These are phyloP conservation scores for Therioaphis trifolii DNA, from an alignment of 2,888 invertebrate genomes.

Conservation along the genomic window DNA sequence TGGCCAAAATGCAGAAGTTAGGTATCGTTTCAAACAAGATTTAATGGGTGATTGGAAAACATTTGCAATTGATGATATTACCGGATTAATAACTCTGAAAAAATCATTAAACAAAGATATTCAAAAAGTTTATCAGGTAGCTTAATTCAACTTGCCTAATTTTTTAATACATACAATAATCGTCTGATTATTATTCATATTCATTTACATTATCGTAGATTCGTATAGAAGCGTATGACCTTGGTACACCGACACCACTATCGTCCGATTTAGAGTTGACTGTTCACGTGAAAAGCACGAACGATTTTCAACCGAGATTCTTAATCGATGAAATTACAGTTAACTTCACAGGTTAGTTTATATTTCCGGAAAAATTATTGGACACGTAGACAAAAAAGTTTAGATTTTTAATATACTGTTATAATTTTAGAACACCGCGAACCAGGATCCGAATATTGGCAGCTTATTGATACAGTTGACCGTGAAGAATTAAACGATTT, in stretches of 20 bases:
- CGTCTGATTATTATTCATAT: neutral
- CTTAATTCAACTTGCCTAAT: neutral
- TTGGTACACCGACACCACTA: slow-evolving; percentile 86
- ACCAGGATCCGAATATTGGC: slow-evolving; percentile 76
- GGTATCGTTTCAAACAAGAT: slow-evolving; percentile 85
- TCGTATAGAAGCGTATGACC: slow-evolving; percentile 88
- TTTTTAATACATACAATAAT: neutral
- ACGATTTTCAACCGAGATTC: slow-evolving; percentile 90
- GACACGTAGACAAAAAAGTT: neutral
- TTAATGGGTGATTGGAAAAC: slow-evolving; percentile 83
- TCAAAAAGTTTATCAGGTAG: slow-evolving; percentile 85
- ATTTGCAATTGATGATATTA: slow-evolving; percentile 83
- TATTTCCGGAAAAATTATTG: neutral
- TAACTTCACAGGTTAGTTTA: slow-evolving; percentile 73
- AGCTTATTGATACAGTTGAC: slow-evolving; percentile 85
- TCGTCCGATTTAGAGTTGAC: slow-evolving; percentile 89
- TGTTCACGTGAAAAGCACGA: slow-evolving; percentile 87
- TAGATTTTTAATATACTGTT: neutral
- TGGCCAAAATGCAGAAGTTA: slow-evolving; percentile 89
- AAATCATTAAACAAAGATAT: slow-evolving; percentile 82
- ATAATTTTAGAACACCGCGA: slow-evolving; percentile 63
- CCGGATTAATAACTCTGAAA: slow-evolving; percentile 81
- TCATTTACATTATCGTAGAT: slow-evolving; percentile 73
- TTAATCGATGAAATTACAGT: slow-evolving; percentile 77
- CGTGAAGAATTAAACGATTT: slow-evolving; percentile 83